phyloP scores from a whole-genome alignment of 2,113 vertebrate genomes.

The Hymenochirus boettgeri region DNA sequence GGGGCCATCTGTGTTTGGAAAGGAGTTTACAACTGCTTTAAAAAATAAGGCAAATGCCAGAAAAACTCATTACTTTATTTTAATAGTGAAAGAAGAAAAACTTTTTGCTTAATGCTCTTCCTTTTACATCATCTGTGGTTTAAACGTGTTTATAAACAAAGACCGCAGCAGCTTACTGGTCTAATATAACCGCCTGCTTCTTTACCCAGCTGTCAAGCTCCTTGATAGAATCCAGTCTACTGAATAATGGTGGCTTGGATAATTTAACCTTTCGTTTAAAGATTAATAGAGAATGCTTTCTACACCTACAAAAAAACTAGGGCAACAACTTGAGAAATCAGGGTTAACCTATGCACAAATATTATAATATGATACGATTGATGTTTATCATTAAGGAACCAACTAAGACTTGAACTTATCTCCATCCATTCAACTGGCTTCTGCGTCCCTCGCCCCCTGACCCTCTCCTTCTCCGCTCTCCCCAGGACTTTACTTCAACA shows the following conservation, averaged over 20 bases:
- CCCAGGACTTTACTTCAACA: too few species aligned
- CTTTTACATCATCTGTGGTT: constrained; percentile 36
- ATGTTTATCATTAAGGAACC: too few species aligned
- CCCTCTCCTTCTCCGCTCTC: too few species aligned
- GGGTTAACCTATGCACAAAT: too few species aligned
- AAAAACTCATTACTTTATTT: constrained; percentile 31
- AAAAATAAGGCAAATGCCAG: background rate
- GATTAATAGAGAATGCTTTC: too few species aligned
- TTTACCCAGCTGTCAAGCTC: constrained; percentile 16
- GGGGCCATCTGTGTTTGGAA: too few species aligned
- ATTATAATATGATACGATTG: too few species aligned
- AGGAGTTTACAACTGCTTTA: background rate
- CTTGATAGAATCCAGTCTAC: constrained; percentile 4
- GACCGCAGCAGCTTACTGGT: constrained; percentile 25
- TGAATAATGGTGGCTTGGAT: background rate
- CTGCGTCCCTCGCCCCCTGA: too few species aligned
- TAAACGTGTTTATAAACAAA: constrained; percentile 32
- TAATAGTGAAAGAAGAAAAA: constrained; percentile 26
- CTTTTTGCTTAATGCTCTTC: constrained; percentile 29
- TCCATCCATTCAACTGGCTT: too few species aligned
- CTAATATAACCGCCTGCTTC: constrained; percentile 12
- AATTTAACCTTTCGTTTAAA: background rate
- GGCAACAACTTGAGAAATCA: too few species aligned
- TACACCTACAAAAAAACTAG: too few species aligned
- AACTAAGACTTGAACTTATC: too few species aligned